phyloP scores from a whole-genome alignment of 2,113 vertebrate genomes.

The Laterallus jamaicensis region DNA sequence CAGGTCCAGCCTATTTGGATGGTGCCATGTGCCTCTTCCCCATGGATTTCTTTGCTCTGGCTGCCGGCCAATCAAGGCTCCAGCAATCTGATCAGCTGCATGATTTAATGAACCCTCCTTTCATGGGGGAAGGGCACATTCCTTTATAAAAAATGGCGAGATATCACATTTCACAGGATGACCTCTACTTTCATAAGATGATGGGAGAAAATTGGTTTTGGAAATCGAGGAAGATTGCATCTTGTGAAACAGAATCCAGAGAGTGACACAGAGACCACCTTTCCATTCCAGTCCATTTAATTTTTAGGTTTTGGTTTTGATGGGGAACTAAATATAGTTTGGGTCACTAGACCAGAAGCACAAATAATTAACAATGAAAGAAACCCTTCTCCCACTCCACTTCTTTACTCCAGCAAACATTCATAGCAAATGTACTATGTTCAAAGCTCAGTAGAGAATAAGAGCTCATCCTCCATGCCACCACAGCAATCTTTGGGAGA shows the following conservation, averaged over 20 bases:
- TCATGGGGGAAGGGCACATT: conserved; percentile 55
- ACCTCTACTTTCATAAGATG: conserved; percentile 74
- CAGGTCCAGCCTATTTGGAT: conserved; percentile 1
- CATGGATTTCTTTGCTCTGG: conserved; percentile 51
- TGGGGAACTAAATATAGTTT: conserved; percentile 51
- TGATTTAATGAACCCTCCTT: conserved; percentile 71
- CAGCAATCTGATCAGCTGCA: conserved; percentile 63
- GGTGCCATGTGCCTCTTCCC: conserved; percentile 33
- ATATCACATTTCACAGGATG: conserved; percentile 68
- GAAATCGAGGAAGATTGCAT: conserved; percentile 73
- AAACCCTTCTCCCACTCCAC: neutral
- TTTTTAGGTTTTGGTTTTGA: conserved; percentile 50
- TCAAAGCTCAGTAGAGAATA: neutral
- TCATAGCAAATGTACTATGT: neutral
- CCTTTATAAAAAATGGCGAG: conserved; percentile 64
- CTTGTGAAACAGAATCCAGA: conserved; percentile 61
- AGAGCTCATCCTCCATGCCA: neutral
- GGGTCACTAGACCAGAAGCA: conserved; percentile 15
- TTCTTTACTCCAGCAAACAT: neutral
- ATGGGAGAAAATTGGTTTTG: conserved; percentile 77
- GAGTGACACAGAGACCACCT: conserved; percentile 61
- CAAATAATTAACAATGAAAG: conserved; percentile 51
- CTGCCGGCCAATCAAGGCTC: conserved; percentile 47
- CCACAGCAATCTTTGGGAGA: neutral
- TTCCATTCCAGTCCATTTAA: conserved; percentile 65